A percentile compares a stretch with the other conserved stretches of the same genome.
phyloP scores from a whole-genome alignment of 2,888 invertebrate genomes.

The Trichacis sp. region DNA sequence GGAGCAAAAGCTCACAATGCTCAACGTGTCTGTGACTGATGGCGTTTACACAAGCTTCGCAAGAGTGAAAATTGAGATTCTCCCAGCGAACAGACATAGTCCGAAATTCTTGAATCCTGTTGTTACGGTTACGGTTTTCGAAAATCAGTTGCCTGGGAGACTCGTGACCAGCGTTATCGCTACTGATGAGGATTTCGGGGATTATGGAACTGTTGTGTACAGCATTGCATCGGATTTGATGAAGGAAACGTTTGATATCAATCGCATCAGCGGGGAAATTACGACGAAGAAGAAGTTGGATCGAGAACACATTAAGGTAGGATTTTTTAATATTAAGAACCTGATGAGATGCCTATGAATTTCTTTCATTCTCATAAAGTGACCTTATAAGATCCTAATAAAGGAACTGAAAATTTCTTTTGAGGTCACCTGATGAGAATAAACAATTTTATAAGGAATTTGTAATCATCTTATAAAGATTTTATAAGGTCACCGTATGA shows the following conservation, averaged over 20 bases:
- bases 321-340: too few relatives aligned
- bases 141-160: conserved; percentile 84
- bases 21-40: conserved; percentile 96
- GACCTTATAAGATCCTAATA: too few relatives aligned
- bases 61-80: conserved; percentile 81
- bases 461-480: too few relatives aligned
- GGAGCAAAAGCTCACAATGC: conserved; percentile 75
- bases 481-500: too few relatives aligned
- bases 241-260: conserved; percentile 80
- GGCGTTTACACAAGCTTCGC: conserved; percentile 94
- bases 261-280: conserved; percentile 79
- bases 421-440: too few relatives aligned
- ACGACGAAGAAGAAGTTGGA: conserved; percentile 79
- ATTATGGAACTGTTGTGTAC: conserved; percentile 81
- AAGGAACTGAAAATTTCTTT: too few relatives aligned
- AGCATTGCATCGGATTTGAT: conserved; percentile 82
- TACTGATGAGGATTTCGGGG: conserved; percentile 84
- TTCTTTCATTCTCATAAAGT: too few relatives aligned
- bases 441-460: too few relatives aligned
- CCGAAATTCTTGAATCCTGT: conserved; percentile 84
- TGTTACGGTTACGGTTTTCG: conserved; percentile 83
- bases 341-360: too few relatives aligned
- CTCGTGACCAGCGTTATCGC: conserved; percentile 82
- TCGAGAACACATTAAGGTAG: conserved; percentile 71
- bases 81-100: conserved; percentile 83